Evolutionary conservation across 2,888 invertebrate genomes (phyloP), one percentile per base, ranked within the genome.

Genomic region (Yponomeuta cagnagella): DNA sequence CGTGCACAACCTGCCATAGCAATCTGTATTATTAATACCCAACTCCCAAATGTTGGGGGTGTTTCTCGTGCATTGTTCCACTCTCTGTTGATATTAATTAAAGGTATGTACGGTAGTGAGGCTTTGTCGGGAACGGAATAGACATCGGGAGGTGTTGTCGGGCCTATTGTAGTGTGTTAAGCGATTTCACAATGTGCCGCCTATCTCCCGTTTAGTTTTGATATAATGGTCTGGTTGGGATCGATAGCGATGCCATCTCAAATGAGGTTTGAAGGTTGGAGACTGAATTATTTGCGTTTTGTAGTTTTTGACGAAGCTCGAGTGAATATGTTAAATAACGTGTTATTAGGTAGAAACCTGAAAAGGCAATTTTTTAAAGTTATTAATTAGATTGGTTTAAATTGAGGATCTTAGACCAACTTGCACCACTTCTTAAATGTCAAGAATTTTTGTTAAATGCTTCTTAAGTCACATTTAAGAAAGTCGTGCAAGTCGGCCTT

Each of bases 41-140:
- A 58, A 58, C 79, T 74, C 71, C 79, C 82, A 78, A 82, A 81
- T 81, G 82, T 79, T 77, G 76, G 83, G 86, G 87, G 89, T 87
- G 87, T 88, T 76, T 80, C 81, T 80, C 78, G 78, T 79, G 63
- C 68, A 67, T 70, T 71, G 79, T 78, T 77, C 77, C 76, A 75
- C 77, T 75, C 75, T 72, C 83, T 80, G 84, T 86, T 85, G 85
- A 83, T 86, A 86, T 83, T 84, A 84, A 85, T 86, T 84, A 87
- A 84, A 81, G 77, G 70, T 72, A 66, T 63, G 72, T 67, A 67
- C 67, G 43, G 43, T 43, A 33, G 67, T 33, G 65, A 31, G 10
- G 33, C 65, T 65, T 31, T 30, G 33, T 37, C 77, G 77, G 77
- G 77, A 77, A 80, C 77, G 78, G 37, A 33, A 67, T 37, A 67